These are phyloP conservation scores for Chiloscyllium plagiosum DNA, from an alignment of 2,113 vertebrate genomes.

Conservation along the genomic window DNA sequence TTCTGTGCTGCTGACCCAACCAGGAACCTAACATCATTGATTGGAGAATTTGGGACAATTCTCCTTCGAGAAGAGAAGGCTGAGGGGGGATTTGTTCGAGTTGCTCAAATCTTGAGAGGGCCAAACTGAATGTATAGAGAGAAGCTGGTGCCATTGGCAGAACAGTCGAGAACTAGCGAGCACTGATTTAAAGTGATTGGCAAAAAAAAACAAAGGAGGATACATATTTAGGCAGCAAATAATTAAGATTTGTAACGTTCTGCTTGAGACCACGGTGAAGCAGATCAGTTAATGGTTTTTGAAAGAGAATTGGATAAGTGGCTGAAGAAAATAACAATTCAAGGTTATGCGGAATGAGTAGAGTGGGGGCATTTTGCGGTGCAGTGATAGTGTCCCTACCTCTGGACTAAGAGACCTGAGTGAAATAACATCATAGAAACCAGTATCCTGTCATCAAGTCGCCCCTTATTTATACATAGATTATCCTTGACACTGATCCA, in stretches of 20 bases:
- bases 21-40: not conserved
- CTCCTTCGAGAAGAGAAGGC: not conserved
- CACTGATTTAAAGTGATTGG: not conserved
- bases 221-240: not conserved
- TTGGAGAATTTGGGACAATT: not conserved
- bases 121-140: not conserved
- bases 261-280: not conserved
- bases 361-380: too few relatives aligned
- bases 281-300: not conserved
- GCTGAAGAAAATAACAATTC: too few relatives aligned
- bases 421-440: too few relatives aligned
- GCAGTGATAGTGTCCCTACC: too few relatives aligned
- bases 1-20: too few relatives aligned
- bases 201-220: not conserved
- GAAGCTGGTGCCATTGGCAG: not conserved
- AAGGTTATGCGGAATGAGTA: too few relatives aligned
- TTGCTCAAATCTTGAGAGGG: not conserved
- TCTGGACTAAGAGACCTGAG: too few relatives aligned
- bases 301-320: not conserved
- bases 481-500: too few relatives aligned
- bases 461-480: too few relatives aligned
- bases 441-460: too few relatives aligned
- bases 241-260: not conserved
- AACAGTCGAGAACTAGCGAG: not conserved
- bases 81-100: not conserved